phyloP scores from a whole-genome alignment of 2,797 vertebrate species.

The Helicolenus hilgendorfi region DNA sequence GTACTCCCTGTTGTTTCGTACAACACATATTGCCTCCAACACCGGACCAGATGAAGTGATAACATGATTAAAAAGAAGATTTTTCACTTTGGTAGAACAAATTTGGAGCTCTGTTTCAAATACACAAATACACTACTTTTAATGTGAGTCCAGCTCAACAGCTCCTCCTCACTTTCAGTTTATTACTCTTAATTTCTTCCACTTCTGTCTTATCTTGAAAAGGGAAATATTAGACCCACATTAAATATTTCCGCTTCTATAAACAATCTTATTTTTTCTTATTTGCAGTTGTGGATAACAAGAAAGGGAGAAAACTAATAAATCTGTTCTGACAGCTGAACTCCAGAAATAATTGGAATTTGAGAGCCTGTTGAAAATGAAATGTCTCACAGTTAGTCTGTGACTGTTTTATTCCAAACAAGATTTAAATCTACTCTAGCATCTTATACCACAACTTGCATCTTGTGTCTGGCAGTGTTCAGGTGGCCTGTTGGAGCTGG shows the following conservation, averaged over 20 bases:
- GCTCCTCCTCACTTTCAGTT: conserved; percentile 5
- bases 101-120: neutral
- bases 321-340: conserved; percentile 54
- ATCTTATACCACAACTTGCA: conserved; percentile 40
- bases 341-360: conserved; percentile 64
- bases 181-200: conserved; percentile 17
- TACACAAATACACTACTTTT: neutral
- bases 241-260: conserved; percentile 18
- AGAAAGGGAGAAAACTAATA: conserved; percentile 48
- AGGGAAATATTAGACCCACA: neutral
- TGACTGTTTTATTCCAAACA: conserved; percentile 48
- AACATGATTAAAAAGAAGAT: neutral
- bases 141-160: neutral
- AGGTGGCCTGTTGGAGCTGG: conserved; percentile 77
- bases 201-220: conserved; percentile 11
- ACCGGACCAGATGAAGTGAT: neutral
- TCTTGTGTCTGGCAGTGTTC: conserved; percentile 64
- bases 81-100: neutral
- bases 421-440: conserved; percentile 49
- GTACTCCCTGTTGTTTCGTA: neutral
- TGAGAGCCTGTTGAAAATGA: conserved; percentile 52
- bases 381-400: conserved; percentile 36
- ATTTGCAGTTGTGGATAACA: conserved; percentile 38
- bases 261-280: conserved; percentile 9
- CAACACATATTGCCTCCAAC: neutral